These are phyloP conservation scores for Linnaemya vulpina DNA, from an alignment of 2,888 invertebrate species.

Conservation along the genomic window DNA sequence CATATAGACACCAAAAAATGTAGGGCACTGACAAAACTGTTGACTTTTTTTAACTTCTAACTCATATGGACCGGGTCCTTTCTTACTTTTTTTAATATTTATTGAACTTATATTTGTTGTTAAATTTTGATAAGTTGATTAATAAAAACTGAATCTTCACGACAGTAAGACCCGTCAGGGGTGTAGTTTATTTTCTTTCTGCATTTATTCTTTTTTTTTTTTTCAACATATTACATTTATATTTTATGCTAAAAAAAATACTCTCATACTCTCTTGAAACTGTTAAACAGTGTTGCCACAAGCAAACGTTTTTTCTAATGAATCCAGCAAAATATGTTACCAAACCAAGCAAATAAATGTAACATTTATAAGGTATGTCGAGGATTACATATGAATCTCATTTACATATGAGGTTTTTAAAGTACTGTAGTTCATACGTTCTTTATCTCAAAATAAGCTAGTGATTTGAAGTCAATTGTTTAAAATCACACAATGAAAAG, in stretches of 20 bases:
- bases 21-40: constrained; percentile 33
- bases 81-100: background rate
- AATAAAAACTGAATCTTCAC: constrained; percentile 45
- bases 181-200: constrained; percentile 71
- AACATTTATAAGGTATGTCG: background rate
- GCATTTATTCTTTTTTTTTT: constrained; percentile 62
- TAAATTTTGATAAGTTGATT: constrained; percentile 16
- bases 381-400: no score
- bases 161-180: constrained; percentile 66
- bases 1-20: constrained; percentile 43
- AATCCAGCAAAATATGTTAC: background rate
- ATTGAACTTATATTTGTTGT: constrained; percentile 17
- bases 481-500: no score
- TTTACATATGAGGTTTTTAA: no score
- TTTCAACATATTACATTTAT: constrained; percentile 49
- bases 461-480: no score
- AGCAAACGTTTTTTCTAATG: background rate
- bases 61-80: background rate
- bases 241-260: constrained; percentile 45
- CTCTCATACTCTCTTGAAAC: constrained; percentile 22
- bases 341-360: no score
- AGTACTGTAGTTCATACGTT: no score
- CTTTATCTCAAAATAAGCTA: no score
- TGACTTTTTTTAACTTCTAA: constrained; percentile 33
- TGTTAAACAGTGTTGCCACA: constrained; percentile 9